These are phyloP conservation scores for Metopolophium dirhodum DNA, from an alignment of 1,140 invertebrate genomes.

Conservation along the genomic window DNA sequence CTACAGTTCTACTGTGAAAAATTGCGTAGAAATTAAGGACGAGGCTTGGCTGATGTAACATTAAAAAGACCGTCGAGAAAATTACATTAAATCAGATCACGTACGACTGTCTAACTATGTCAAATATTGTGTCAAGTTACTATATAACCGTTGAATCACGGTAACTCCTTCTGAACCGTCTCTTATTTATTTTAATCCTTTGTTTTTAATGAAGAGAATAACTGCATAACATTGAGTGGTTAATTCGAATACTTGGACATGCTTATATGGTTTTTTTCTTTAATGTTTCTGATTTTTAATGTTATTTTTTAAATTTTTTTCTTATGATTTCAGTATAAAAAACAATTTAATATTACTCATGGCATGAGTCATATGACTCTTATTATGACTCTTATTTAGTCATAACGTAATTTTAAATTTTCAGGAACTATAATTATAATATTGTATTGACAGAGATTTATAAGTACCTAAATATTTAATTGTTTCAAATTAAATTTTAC, in stretches of 20 bases:
- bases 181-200: not conserved
- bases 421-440: not conserved
- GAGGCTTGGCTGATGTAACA: not conserved
- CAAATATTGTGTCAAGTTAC: constrained; percentile 27
- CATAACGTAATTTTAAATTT: not conserved
- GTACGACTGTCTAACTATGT: constrained; percentile 32
- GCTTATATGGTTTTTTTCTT: not conserved
- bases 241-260: not conserved
- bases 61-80: constrained; percentile 37
- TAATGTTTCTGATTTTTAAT: not conserved
- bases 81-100: constrained; percentile 51
- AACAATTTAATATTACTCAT: not conserved
- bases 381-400: not conserved
- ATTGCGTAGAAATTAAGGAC: constrained; percentile 24
- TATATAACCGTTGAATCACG: not conserved
- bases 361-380: too few species aligned
- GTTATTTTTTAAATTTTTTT: not conserved
- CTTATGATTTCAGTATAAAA: not conserved
- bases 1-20: not conserved
- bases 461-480: not conserved
- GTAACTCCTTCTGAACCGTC: not conserved
- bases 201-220: constrained; percentile 28
- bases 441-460: not conserved
- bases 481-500: not conserved
- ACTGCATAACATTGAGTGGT: not conserved